phyloP scores from a whole-genome alignment of 2,113 vertebrate species.

The Ameiurus melas region DNA sequence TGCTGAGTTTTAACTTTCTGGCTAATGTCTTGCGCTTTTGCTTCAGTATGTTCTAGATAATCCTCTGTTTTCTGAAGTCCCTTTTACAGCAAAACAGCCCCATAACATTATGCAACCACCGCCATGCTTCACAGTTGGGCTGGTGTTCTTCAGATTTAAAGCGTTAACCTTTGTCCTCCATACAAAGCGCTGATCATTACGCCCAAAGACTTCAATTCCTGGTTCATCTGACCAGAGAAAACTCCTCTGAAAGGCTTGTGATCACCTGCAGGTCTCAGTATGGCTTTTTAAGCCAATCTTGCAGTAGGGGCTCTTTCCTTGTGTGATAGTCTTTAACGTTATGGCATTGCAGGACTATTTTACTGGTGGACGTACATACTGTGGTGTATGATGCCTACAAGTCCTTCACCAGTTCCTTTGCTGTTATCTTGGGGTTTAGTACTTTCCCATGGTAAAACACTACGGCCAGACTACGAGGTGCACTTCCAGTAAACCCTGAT shows the following conservation, averaged over 20 bases:
- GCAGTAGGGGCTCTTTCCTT: background rate
- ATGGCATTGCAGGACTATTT: background rate
- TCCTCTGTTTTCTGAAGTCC: too few species aligned
- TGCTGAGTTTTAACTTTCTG: background rate
- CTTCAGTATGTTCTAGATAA: background rate
- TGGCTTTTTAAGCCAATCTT: background rate
- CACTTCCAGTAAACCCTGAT: background rate
- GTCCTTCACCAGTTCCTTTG: background rate
- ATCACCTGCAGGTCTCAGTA: background rate
- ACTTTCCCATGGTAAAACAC: background rate
- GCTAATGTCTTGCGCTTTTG: background rate
- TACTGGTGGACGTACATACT: background rate
- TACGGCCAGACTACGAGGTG: background rate
- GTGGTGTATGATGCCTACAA: background rate
- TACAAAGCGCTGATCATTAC: background rate
- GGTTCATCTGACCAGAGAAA: background rate
- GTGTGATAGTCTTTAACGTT: background rate
- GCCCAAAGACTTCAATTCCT: background rate
- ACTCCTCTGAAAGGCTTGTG: background rate
- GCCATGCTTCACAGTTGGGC: background rate
- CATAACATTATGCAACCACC: background rate
- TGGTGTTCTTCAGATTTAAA: background rate
- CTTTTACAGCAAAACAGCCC: background rate
- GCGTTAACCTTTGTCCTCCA: background rate
- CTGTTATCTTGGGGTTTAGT: background rate